Base-by-base conservation (phyloP, 2,888 invertebrate species). In the Schizaphis graminum region DNA sequence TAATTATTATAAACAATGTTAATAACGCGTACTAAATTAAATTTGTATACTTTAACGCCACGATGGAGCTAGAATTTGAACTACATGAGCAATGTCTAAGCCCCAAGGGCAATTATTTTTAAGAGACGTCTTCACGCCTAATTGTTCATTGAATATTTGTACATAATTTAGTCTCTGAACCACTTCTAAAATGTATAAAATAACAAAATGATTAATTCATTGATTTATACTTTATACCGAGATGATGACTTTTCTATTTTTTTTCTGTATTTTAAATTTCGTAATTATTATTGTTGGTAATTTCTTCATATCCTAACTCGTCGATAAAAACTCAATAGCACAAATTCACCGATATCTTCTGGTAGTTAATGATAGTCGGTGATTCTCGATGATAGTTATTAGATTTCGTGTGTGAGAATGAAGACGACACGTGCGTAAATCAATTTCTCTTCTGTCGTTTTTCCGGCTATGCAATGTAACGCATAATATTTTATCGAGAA, bases 361-460 rank as follows among this genome's bases (percentile, higher is more conserved):
- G 35, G 35, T 35, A 77, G 77, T 77, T 21, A 21, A 77, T 35
- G 35, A 77, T 77, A 77, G 35, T 77, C 35, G 35, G 8, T 21
- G 77, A 21, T 35, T 77, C 77, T 21, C 47, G 47, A 35, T 88
- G 35, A 77, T 28, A 91, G 41, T 91, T 84, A 84, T 28, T 84
- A 91, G 41, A 28, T 41, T 26, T 91, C 41, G n/a, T 56, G 84
- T 84, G 91, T 84, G 28, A 44, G 84, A 56, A 84, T 28, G 28
- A 84, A 84, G 35, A 28, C 13, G 77, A 28, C 41, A 41, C 28
- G 41, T 84, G 77, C 13, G 26, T 28, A 13, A 49, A 53, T 13
- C n/a, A 91, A 91, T 91, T 91, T 91, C 84, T 84, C 84, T 91
- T 91, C 11, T 28, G 16, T 89, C 57, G 28, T 84, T 90, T 91